Evolutionary conservation across 1,140 invertebrate genomes (phyloP), one percentile per base, ranked within the genome.

Genomic region (Zaprionus inermis): DNA sequence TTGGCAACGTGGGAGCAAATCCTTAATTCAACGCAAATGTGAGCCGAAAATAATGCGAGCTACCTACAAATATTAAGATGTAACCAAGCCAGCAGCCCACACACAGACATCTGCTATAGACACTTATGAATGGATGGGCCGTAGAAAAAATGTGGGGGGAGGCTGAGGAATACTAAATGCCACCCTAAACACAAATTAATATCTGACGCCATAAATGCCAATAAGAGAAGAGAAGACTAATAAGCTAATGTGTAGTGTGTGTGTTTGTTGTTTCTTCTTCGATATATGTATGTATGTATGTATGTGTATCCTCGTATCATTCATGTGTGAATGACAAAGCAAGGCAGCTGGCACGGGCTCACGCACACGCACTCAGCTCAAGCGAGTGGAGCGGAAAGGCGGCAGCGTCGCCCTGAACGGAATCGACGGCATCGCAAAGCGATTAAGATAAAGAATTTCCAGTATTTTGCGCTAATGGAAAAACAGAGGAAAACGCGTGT

Each of bases 381-480:
- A 34, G 32, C 36, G 32, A 11, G 66, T 34, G 36, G 46, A 36
- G 49, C 18, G 20, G 51, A 22, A 28, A 20, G 59, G 16, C 4
- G 24, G 24, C 24, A 28, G 3, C 24, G 24, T 0, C 5, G 24
- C 24, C 3, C 3, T 28, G 24, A 28, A 28, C 24, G 24, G 24
- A 28, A 28, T 28, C 24, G 63, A 38, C 18, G 70, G 54, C 65
- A 76, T 78, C 67, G 67, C 24, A 71, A 76, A 76, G 65, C 81
- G 81, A 83, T 84, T 83, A 84, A 83, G 81, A 83, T 83, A 84
- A 83, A 73, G 73, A 83, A 84, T 83, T 84, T 78, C 66, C 56
- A 66, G 72, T 74, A 75, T 75, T 77, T 75, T 65, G 66, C 76
- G 70, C 74, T 67, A 78, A 73, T 81, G 74, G 63, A 81, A 81